A percentile compares a stretch with the other conserved stretches of the same genome.
phyloP scores from a whole-genome alignment of 2,113 vertebrate species.

The Epinephelus moara region DNA sequence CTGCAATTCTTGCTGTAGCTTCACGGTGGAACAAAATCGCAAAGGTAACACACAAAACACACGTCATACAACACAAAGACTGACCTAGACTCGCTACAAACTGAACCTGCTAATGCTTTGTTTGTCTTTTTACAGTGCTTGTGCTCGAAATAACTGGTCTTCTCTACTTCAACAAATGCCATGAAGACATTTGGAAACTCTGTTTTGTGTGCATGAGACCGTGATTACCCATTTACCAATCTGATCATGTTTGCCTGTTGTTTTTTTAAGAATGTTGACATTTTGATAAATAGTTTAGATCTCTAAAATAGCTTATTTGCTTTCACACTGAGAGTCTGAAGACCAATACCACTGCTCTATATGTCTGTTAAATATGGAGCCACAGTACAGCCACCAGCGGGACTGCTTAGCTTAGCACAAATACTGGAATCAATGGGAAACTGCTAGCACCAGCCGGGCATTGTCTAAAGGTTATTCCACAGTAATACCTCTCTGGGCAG shows the following conservation, averaged over 20 bases:
- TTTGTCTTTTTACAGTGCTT: conserved; percentile 69
- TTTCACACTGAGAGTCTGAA: neutral
- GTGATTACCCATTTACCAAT: neutral
- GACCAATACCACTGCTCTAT: neutral
- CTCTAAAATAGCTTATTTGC: neutral
- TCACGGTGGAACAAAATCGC: conserved; percentile 77
- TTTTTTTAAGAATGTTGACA: neutral
- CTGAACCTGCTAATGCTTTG: conserved; percentile 8
- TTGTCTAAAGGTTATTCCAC: neutral
- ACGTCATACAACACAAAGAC: rapidly evolving
- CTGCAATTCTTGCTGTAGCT: conserved; percentile 72
- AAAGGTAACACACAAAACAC: conserved; percentile 56
- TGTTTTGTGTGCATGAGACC: neutral
- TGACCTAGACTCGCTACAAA: neutral
- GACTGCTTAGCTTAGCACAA: neutral
- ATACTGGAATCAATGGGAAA: neutral
- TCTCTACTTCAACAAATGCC: conserved; percentile 2
- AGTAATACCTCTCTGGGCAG: neutral
- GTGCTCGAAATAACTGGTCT: neutral
- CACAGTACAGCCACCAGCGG: too few relatives aligned
- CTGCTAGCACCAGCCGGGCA: neutral
- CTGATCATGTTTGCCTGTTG: neutral
- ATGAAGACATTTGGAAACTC: neutral
- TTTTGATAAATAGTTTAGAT: neutral
- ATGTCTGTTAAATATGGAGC: neutral